Base-by-base conservation (phyloP, 2,797 vertebrate species). In the Tamandua tetradactyla region DNA sequence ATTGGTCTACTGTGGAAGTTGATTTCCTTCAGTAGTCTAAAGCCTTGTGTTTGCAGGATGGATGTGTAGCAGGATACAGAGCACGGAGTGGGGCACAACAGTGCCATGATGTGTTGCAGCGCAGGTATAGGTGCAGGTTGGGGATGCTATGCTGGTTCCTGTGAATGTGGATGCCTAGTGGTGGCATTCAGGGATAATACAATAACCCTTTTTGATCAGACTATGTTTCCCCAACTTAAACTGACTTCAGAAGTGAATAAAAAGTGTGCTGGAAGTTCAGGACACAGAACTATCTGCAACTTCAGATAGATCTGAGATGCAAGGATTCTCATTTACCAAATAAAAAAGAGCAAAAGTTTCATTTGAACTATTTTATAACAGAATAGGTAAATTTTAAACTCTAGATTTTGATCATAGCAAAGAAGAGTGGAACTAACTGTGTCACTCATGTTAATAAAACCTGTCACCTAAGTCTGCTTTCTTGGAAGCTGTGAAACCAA, bases 301-400 rank as follows among this genome's bases (percentile, higher is more conserved):
- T 64, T 93, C 52, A 68, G 37, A 22, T 22, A 80, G 35, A 86
- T 82, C 87, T 94, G 47, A 79, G 89, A 89, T n/a, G 35, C 37
- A 61, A 40, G 8, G 52, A 55, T 90, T 84, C 25, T 59, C 37
- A 82, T 71, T 93, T 82, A 32, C 18, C 27, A 61, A 80, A 72
- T 49, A 75, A 82, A 80, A 37, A 81, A 76, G 2, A n/a, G 3
- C 42, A 61, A 82, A 76, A n/a, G 8, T 80, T 87, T 83, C 71
- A 44, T 69, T 49, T 83, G 79, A 72, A 42, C 42, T 3, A 30
- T 4, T 89, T 82, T 4, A 32, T 66, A 69, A 94, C 17, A 84
- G 68, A 91, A 59, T 2, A 86, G 47, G 5, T 80, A 25, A 80
- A 40, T 47, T 57, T 49, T 37, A 1, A 17, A 20, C 20, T 37